phyloP scores from a whole-genome alignment of 2,797 vertebrate species.

The Gymnodraco acuticeps region DNA sequence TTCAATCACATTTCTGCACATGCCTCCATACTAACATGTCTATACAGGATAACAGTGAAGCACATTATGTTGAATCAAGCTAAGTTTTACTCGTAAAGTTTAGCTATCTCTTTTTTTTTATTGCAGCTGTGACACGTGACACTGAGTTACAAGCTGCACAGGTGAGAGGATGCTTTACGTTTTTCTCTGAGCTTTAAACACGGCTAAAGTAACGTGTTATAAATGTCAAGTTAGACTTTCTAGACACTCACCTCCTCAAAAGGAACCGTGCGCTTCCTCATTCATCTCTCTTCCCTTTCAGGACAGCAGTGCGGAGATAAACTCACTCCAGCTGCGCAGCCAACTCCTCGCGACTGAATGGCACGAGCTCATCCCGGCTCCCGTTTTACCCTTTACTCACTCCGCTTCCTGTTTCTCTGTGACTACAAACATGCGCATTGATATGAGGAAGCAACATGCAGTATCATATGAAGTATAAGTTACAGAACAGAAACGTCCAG shows the following conservation, averaged over 20 bases:
- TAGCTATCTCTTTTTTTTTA: background rate
- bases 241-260: slow-evolving; percentile 45
- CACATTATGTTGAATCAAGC: background rate
- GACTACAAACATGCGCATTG: slow-evolving; percentile 37
- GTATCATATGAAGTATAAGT: background rate
- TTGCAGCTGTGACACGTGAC: slow-evolving; percentile 46
- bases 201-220: too few species aligned
- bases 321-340: too few species aligned
- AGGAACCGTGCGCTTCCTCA: background rate
- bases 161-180: slow-evolving; percentile 26
- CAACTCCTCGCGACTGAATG: background rate
- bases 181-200: background rate
- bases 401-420: slow-evolving; percentile 48
- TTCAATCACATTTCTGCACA: background rate
- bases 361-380: background rate
- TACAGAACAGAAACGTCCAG: rapidly evolving
- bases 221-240: too few species aligned
- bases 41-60: background rate
- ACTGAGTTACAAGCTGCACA: slow-evolving; percentile 23
- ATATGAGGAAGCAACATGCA: background rate
- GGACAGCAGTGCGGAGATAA: background rate
- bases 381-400: background rate
- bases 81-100: background rate
- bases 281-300: background rate
- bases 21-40: rapidly evolving